A percentile compares a stretch with the other conserved stretches of the same genome.
phyloP scores from a whole-genome alignment of 2,113 vertebrate genomes.

The Acrocephalus arundinaceus region DNA sequence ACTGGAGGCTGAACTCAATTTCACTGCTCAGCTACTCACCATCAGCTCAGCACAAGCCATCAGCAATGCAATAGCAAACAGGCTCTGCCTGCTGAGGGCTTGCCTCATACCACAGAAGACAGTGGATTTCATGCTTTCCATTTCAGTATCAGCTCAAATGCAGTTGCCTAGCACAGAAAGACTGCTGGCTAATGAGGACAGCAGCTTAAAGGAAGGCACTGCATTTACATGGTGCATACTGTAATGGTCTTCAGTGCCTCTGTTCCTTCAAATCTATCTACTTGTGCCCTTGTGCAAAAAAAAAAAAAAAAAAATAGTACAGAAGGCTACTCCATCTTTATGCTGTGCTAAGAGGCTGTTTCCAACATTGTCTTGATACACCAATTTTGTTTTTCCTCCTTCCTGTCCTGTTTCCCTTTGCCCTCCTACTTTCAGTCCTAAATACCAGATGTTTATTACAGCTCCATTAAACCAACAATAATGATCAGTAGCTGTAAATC shows the following conservation, averaged over 20 bases:
- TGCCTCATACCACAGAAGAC: neutral
- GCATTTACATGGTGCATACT: neutral
- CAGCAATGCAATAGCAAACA: neutral
- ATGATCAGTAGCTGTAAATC: neutral
- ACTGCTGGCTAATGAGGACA: neutral
- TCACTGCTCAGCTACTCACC: neutral
- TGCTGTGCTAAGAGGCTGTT: neutral
- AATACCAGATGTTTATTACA: neutral
- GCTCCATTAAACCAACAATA: neutral
- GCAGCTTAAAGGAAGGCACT: neutral
- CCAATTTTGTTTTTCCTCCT: neutral
- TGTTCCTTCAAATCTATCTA: neutral
- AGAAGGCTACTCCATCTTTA: neutral
- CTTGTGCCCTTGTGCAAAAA: neutral
- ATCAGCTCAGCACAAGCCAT: neutral
- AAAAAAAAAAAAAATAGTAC: neutral
- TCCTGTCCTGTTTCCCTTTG: neutral
- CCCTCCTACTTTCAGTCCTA: neutral
- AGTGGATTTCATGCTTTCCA: neutral
- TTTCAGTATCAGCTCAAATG: neutral
- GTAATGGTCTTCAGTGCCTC: neutral
- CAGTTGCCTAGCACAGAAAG: neutral
- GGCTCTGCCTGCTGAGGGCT: neutral
- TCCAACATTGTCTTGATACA: neutral
- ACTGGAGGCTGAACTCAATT: neutral